Evolutionary conservation across 2,113 vertebrate species (phyloP).

Genomic region (Rhinopomastus cyanomelas): DNA sequence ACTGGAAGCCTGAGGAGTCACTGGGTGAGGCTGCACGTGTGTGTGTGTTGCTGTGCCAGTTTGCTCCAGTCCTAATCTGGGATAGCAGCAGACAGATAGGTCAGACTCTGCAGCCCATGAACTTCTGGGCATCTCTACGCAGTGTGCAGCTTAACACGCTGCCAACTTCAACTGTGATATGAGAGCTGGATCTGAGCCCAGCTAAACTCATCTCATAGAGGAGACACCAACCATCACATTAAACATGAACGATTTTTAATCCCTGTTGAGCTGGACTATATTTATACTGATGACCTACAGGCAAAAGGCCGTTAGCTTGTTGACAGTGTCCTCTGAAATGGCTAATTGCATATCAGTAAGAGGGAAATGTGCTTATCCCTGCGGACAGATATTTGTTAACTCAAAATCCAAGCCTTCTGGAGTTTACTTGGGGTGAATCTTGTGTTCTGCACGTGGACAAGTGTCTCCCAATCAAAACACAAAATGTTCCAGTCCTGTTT

Average conservation of each 20-base stretch:
- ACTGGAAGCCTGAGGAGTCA: neutral
- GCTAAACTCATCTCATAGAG: neutral
- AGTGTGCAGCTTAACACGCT: neutral
- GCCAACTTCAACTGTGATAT: neutral
- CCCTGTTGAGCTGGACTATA: neutral
- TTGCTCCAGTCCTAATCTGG: neutral
- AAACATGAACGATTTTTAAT: conserved; percentile 8
- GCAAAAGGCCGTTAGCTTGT: conserved; percentile 1
- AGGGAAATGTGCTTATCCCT: neutral
- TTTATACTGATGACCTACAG: neutral
- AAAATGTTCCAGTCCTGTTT: neutral
- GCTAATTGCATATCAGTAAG: neutral
- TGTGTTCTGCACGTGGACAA: neutral
- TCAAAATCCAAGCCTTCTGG: neutral
- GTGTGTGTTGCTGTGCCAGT: neutral
- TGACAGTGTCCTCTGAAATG: conserved; percentile 29
- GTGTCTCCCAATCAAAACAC: neutral
- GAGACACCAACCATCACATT: conserved; percentile 5
- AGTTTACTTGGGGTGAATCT: conserved; percentile 7
- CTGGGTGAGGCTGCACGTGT: neutral
- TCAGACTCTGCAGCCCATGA: neutral
- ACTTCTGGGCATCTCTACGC: neutral
- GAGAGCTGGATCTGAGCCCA: conserved; percentile 28
- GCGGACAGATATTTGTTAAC: neutral
- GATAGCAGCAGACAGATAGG: neutral